Evolutionary conservation across 2,113 vertebrate genomes (phyloP), one percentile per base, ranked within the genome.

Genomic region (Chaetops frenatus): DNA sequence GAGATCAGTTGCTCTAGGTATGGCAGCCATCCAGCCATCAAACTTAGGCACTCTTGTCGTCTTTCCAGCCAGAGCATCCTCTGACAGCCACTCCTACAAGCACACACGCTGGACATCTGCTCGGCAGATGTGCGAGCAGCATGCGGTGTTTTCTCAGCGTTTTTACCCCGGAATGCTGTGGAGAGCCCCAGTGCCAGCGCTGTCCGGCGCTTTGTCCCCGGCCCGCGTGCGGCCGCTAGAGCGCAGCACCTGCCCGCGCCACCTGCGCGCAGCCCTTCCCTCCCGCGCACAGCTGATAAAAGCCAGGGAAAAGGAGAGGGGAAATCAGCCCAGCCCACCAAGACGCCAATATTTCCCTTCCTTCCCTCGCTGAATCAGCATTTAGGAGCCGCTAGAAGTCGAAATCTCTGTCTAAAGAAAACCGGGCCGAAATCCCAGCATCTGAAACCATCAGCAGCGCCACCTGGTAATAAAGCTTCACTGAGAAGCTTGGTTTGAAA

Each of bases 181-280:
- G 50, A 21, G 15, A 12, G 23, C 20, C 0, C 15, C 3, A 50
- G 33, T 5, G 10, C 13, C 42, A 8, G 45, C 45, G 7, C 2
- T 42, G 53, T 5, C n/a, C n/a, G n/a, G n/a, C n/a, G n/a, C n/a
- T n/a, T n/a, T n/a, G n/a, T n/a, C n/a, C n/a, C n/a, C 15, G 6
- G 57, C 44, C n/a, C 3, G 19, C 3, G 15, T 13, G 23, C 48
- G 76, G 58, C 96, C 97, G 28, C 96, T 94, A 97, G 97, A 91
- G 96, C 1, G 97, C 95, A 97, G 96, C 85, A 96, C 21, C 10
- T 2, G 40, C 27, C 91, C 90, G 40, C 60, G 13, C 4, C 79
- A 42, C 71, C 38, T n/a, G 64, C 18, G 0, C 4, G 8, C 45
- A 31, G 35, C 29, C 4, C 13, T 9, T 35, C 4, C 27, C 33